These are phyloP conservation scores for Brienomyrus longianalis DNA, from an alignment of 2,113 vertebrate genomes.

Conservation along the genomic window DNA sequence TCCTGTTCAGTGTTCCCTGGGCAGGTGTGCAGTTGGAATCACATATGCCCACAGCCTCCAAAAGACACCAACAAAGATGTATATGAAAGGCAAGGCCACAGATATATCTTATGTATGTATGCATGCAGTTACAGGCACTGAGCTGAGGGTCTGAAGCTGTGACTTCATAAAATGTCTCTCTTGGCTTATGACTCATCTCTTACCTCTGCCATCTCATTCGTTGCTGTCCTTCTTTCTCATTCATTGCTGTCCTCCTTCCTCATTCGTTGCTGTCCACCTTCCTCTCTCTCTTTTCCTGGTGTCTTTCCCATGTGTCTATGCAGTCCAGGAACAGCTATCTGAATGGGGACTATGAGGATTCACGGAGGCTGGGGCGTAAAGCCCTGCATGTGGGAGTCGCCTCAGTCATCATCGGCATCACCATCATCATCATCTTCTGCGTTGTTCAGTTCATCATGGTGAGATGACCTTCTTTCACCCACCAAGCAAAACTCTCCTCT, in stretches of 20 bases:
- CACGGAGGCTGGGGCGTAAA: conserved; percentile 70
- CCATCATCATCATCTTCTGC: conserved; percentile 68
- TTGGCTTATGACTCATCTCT: not conserved
- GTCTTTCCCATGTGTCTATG: not conserved
- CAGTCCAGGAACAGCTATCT: conserved; percentile 82
- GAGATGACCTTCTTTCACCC: conserved; percentile 34
- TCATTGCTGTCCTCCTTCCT: too few relatives aligned
- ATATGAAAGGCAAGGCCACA: not conserved
- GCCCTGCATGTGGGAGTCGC: conserved; percentile 72
- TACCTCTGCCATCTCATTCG: not conserved
- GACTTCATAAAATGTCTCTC: not conserved
- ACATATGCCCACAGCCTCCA: not conserved
- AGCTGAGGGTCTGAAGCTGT: not conserved
- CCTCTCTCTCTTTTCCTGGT: not conserved
- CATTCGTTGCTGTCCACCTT: not conserved
- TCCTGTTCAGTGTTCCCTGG: not conserved
- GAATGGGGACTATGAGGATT: conserved; percentile 73
- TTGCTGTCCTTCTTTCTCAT: not conserved
- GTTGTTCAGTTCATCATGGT: conserved; percentile 73
- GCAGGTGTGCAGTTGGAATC: not conserved
- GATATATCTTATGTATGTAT: not conserved
- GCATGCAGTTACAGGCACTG: not conserved
- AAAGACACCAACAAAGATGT: not conserved
- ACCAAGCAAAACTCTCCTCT: not conserved
- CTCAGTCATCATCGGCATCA: conserved; percentile 77